Evolutionary conservation across 2,113 vertebrate species (phyloP), one percentile per base, ranked within the genome.

Genomic region (Thryonomys swinderianus): DNA sequence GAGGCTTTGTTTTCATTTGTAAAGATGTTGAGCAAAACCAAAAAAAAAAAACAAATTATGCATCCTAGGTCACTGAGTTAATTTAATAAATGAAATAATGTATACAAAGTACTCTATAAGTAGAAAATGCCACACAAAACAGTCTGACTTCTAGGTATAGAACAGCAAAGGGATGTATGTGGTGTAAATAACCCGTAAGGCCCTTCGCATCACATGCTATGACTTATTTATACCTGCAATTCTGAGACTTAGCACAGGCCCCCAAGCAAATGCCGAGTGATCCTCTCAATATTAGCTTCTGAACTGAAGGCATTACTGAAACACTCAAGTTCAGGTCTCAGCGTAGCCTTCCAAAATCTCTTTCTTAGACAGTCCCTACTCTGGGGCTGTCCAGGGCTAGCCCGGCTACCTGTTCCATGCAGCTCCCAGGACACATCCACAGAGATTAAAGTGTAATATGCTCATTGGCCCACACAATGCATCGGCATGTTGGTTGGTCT

Each of bases 51-150:
- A 51, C 48, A 51, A 51, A 2, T 34, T 67, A 89, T 25, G 25
- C 0, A 51, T 23, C 3, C 11, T n/a, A 34, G n/a, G n/a, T 53
- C 25, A 86, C 74, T 34, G 34, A 80, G 40, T 25, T 59, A 85
- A 93, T 51, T 93, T 71, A 93, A 23, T 53, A 88, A 66, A 55
- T 71, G 45, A 81, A 69, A 91, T n/a, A 78, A 87, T 32, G 23
- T 61, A 55, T 13, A 66, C 30, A 84, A 57, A 82, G 13, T 67
- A 51, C 45, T 34, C 9, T 48, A 66, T 69, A 61, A 55, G 42
- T 78, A 6, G 48, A 71, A 96, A 93, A 96, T 80, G 37, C 30
- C 17, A 45, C 23, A 53, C 7, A 64, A 9, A 13, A 23, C 2
- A 79, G 30, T 40, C 80, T 57, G 51, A 67, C 14, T 88, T 12